Evolutionary conservation across 2,797 vertebrate genomes (phyloP).

Genomic region (Crax fasciolata): DNA sequence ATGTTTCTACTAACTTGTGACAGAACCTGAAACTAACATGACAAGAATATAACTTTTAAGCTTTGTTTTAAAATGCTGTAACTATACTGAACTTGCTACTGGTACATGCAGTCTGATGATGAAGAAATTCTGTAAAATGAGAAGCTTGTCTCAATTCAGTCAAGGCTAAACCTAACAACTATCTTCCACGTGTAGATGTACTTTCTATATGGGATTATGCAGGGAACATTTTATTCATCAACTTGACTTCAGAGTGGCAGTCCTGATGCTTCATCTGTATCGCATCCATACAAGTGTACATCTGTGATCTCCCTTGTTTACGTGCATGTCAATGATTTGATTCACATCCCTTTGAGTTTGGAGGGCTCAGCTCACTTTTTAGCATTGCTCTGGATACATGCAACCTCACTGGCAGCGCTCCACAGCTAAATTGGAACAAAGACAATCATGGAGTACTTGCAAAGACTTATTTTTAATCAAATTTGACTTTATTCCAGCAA

Average conservation of each 20-base stretch:
- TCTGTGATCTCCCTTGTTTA: background rate
- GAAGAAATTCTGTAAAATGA: background rate
- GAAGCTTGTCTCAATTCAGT: background rate
- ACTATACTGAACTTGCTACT: background rate
- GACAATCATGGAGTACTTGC: background rate
- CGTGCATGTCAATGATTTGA: background rate
- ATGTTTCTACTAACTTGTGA: background rate
- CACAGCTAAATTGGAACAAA: background rate
- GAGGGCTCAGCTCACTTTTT: background rate
- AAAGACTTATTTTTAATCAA: background rate
- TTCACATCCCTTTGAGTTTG: background rate
- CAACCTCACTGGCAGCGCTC: background rate
- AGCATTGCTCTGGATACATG: background rate
- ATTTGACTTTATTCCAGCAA: background rate
- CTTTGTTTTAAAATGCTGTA: background rate
- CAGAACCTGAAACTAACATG: background rate
- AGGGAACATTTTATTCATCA: background rate
- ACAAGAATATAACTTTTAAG: background rate
- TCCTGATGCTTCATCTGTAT: background rate
- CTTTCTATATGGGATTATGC: accelerated
- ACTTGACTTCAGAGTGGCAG: background rate
- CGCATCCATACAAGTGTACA: background rate
- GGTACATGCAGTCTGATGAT: background rate
- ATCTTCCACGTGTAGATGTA: background rate
- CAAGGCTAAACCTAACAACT: background rate